phyloP scores from a whole-genome alignment of 23 tunicate species.

The Halocynthia aurantium region DNA sequence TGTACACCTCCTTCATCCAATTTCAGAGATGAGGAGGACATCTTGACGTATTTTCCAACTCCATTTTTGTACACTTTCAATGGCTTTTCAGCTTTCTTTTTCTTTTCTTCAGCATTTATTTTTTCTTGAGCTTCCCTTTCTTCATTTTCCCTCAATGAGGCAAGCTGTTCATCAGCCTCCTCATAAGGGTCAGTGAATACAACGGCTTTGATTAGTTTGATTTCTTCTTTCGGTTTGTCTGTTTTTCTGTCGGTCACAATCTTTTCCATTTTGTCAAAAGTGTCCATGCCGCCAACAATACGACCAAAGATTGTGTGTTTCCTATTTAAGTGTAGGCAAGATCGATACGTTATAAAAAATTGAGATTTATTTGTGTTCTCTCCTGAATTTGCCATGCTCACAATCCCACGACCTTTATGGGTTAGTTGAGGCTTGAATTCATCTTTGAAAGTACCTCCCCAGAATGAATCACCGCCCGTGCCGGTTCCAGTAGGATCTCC shows the following conservation, averaged over 20 bases:
- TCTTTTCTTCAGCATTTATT: slow-evolving; percentile 36
- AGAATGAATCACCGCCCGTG: slow-evolving; percentile 79
- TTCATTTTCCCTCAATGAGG: slow-evolving; percentile 45
- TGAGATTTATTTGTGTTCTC: slow-evolving; percentile 85
- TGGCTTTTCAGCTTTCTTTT: slow-evolving; percentile 31
- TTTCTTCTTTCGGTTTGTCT: slow-evolving; percentile 60
- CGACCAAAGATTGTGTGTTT: slow-evolving; percentile 96
- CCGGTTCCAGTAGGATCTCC: slow-evolving; percentile 99
- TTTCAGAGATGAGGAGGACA: not conserved
- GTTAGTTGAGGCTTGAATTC: slow-evolving; percentile 73
- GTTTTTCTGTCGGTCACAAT: slow-evolving; percentile 81
- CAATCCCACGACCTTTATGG: slow-evolving; percentile 81
- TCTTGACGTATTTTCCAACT: slow-evolving; percentile 86
- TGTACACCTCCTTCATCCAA: too few species aligned
- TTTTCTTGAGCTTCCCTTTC: slow-evolving; percentile 47
- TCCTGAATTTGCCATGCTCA: slow-evolving; percentile 98
- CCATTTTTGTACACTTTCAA: slow-evolving; percentile 66
- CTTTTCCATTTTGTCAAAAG: slow-evolving; percentile 57
- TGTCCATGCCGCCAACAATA: slow-evolving; percentile 85
- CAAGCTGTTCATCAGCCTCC: slow-evolving; percentile 89
- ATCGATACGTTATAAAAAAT: slow-evolving; percentile 90
- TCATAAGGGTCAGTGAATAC: slow-evolving; percentile 94
- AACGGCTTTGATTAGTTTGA: slow-evolving; percentile 47
- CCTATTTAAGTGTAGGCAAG: slow-evolving; percentile 86
- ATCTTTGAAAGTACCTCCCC: slow-evolving; percentile 95